Base-by-base conservation (phyloP, 53 echinoderm and acorn worm species). In the Temnopleurus reevesii region DNA sequence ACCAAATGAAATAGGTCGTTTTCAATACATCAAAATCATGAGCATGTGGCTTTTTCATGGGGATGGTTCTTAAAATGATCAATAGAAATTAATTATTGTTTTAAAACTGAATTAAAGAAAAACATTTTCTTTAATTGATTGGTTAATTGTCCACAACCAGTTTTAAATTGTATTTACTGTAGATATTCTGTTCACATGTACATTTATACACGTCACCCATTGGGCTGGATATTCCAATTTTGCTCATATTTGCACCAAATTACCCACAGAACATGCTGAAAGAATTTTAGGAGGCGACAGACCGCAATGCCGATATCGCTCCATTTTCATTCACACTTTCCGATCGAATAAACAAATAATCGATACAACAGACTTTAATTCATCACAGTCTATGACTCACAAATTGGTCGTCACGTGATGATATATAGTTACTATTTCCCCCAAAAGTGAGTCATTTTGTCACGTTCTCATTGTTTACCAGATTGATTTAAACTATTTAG, bases 361-460 rank as follows among this genome's bases (percentile, higher is more conserved):
- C 63, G 63, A 63, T 63, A 63, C 12, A 71, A 12, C 71, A 71
- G 71, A 71, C n/a, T 71, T 71, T 41, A 71, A 71, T 71, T 71
- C 41, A 41, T 21, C 41, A 43, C 41, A 41, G 71, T 27, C 8
- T 12, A 8, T 71, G 71, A 71, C 71, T 71, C 71, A 71, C 28
- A 5, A n/a, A 41, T 63, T 1, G 19, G 41, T 8, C 21, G 71
- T 71, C 71, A 71, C 71, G 71, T 71, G 71, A 71, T 71, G n/a
- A 71, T 71, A 38, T 38, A 71, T 23, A n/a, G 7, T 23, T n/a
- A 12, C n/a, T 71, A 21, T n/a, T 43, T 41, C 6, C 71, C 71
- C 71, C 19, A 0, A 71, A 21, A 71, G 71, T 71, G 71, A 71
- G 71, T 71, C 71, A 71, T 71, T 71, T n/a, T 21, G 71, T 71